These are phyloP conservation scores for Leptinotarsa defecta DNA, from an alignment of 1,140 invertebrate species.

Conservation along the genomic window DNA sequence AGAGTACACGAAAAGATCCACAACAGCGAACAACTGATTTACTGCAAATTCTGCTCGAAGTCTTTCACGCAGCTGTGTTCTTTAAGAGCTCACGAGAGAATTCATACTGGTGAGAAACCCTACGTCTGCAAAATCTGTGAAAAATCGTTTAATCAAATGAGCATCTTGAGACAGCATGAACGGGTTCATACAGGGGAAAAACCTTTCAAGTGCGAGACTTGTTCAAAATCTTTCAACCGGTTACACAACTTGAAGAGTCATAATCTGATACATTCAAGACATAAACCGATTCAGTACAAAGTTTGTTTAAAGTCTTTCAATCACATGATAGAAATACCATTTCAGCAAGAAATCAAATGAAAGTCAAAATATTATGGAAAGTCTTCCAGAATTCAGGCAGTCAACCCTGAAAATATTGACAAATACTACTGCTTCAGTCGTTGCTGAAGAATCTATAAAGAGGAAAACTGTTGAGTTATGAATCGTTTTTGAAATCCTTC, in stretches of 20 bases:
- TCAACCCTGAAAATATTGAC: no score
- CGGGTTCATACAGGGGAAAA: not conserved
- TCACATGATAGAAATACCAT: not conserved
- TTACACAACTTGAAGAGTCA: not conserved
- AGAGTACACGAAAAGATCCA: not conserved
- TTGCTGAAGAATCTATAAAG: no score
- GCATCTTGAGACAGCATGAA: not conserved
- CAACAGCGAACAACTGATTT: not conserved
- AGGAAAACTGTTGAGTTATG: no score
- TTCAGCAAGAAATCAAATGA: not conserved
- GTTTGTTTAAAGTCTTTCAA: not conserved
- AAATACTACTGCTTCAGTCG: no score
- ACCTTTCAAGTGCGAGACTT: not conserved
- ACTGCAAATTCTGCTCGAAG: not conserved
- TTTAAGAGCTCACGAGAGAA: not conserved
- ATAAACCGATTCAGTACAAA: not conserved
- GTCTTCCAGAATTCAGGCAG: no score
- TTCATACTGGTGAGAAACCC: conserved; percentile 7
- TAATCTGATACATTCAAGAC: not conserved
- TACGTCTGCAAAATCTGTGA: not conserved
- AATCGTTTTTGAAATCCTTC: no score
- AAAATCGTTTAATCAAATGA: not conserved
- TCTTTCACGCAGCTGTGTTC: conserved; percentile 42
- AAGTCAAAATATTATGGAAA: no score
- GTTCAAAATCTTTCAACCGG: not conserved